phyloP scores from a whole-genome alignment of 2,113 vertebrate species.

The Plecotus auritus region DNA sequence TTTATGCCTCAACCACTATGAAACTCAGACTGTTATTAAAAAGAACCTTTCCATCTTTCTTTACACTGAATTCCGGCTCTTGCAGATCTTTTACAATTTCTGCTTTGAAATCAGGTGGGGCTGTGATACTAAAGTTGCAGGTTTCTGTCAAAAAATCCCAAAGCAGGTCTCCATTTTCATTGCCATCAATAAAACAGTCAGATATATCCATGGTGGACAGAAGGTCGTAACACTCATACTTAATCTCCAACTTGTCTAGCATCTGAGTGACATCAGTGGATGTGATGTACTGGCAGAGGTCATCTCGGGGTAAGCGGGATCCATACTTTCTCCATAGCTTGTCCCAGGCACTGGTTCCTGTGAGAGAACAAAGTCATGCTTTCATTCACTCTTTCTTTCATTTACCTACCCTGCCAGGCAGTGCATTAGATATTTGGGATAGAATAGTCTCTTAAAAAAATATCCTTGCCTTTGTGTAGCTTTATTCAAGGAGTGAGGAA shows the following conservation, averaged over 20 bases:
- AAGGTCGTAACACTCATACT: slow-evolving; percentile 82
- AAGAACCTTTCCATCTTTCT: slow-evolving; percentile 84
- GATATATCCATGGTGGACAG: slow-evolving; percentile 91
- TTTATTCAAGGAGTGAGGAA: neutral
- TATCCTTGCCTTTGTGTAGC: neutral
- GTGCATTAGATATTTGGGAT: neutral
- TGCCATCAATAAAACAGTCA: slow-evolving; percentile 89
- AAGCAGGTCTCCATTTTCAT: slow-evolving; percentile 88
- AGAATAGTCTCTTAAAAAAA: neutral
- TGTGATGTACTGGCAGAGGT: slow-evolving; percentile 83
- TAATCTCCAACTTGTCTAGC: slow-evolving; percentile 83
- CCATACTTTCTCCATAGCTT: slow-evolving; percentile 83
- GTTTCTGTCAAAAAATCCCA: slow-evolving; percentile 94
- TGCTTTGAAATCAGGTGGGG: slow-evolving; percentile 84
- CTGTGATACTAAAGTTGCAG: slow-evolving; percentile 84
- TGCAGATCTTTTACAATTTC: slow-evolving; percentile 85
- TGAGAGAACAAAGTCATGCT: neutral
- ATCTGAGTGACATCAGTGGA: slow-evolving; percentile 81
- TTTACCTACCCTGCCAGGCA: neutral
- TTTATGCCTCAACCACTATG: slow-evolving; percentile 83
- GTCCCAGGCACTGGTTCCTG: slow-evolving; percentile 88
- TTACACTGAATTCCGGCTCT: slow-evolving; percentile 84
- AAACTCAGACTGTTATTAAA: slow-evolving; percentile 89
- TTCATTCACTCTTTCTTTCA: slow-evolving; percentile 29
- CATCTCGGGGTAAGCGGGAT: slow-evolving; percentile 75